Evolutionary conservation across 1,140 invertebrate species (phyloP).

Genomic region (Sminthurinus signatus): DNA sequence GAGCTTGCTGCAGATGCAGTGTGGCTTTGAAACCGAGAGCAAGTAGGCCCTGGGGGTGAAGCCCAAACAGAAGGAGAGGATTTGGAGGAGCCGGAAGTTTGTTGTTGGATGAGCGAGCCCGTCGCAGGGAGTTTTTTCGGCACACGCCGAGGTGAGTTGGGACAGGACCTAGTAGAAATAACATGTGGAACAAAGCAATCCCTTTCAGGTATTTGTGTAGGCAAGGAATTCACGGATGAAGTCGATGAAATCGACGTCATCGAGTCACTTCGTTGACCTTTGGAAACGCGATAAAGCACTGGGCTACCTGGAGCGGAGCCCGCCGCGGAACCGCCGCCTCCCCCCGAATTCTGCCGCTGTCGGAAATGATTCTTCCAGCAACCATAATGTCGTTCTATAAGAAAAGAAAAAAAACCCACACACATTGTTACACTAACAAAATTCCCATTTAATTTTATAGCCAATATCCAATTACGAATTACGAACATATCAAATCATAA

Average conservation of each 20-base stretch:
- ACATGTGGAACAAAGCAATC: background rate
- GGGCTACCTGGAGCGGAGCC: constrained; percentile 36
- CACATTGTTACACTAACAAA: too few species aligned
- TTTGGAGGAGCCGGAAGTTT: constrained; percentile 11
- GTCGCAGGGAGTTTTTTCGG: constrained; percentile 31
- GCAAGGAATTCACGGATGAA: constrained; percentile 32
- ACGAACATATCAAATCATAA: too few species aligned
- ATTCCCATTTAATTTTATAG: too few species aligned
- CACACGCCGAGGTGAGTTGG: constrained; percentile 25
- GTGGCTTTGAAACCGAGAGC: constrained; percentile 19
- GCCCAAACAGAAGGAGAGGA: constrained; percentile 7
- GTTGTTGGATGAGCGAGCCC: background rate
- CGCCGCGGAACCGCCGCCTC: constrained; percentile 2
- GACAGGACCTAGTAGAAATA: constrained; percentile 28
- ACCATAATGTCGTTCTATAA: constrained; percentile 40
- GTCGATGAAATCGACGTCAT: constrained; percentile 35
- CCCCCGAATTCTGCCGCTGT: constrained; percentile 14
- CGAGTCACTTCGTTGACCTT: constrained; percentile 29
- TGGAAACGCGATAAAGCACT: constrained; percentile 31
- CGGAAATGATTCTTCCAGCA: constrained; percentile 37
- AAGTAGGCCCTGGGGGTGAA: constrained; percentile 6
- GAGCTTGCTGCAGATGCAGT: background rate
- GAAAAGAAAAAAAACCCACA: too few species aligned
- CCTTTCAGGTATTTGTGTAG: constrained; percentile 21
- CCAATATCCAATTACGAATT: too few species aligned